These are phyloP conservation scores for Caenorhabditis japonica DNA, from an alignment of 2,888 invertebrate genomes.

Conservation along the genomic window DNA sequence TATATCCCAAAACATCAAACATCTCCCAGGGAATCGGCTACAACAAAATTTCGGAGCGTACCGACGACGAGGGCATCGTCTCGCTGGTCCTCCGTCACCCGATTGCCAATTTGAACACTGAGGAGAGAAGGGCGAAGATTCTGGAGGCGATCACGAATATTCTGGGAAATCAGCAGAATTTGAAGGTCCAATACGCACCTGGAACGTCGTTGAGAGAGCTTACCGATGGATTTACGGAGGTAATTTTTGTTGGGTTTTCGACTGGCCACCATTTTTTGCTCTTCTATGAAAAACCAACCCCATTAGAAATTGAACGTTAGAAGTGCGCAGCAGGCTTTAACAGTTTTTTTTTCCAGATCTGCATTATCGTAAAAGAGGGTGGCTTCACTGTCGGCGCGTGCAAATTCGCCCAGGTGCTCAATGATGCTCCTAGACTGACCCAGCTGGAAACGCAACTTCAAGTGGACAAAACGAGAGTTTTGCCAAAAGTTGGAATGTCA, in stretches of 20 bases:
- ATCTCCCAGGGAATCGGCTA: slow-evolving; percentile 87
- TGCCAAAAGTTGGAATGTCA: slow-evolving; percentile 58
- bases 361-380: slow-evolving; percentile 45
- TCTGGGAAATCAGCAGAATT: slow-evolving; percentile 83
- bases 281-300: no score
- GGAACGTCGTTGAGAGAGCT: slow-evolving; percentile 81
- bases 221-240: slow-evolving; percentile 28
- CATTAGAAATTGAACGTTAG: no score
- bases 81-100: slow-evolving; percentile 88
- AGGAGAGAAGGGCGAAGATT: slow-evolving; percentile 27
- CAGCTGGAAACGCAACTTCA: slow-evolving; percentile 62
- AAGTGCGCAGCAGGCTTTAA: no score
- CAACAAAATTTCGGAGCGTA: slow-evolving; percentile 87
- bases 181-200: slow-evolving; percentile 84
- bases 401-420: slow-evolving; percentile 46
- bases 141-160: slow-evolving; percentile 73
- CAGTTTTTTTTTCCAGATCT: slow-evolving; percentile 25
- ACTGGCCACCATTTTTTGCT: no score
- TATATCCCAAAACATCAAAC: no score
- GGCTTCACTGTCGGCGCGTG: slow-evolving; percentile 36
- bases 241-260: no score
- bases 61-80: slow-evolving; percentile 92
- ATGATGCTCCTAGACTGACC: slow-evolving; percentile 24
- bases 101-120: slow-evolving; percentile 27
- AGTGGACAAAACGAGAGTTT: slow-evolving; percentile 47